phyloP scores from a whole-genome alignment of 1,140 invertebrate species.

The Kradibia gibbosae region DNA sequence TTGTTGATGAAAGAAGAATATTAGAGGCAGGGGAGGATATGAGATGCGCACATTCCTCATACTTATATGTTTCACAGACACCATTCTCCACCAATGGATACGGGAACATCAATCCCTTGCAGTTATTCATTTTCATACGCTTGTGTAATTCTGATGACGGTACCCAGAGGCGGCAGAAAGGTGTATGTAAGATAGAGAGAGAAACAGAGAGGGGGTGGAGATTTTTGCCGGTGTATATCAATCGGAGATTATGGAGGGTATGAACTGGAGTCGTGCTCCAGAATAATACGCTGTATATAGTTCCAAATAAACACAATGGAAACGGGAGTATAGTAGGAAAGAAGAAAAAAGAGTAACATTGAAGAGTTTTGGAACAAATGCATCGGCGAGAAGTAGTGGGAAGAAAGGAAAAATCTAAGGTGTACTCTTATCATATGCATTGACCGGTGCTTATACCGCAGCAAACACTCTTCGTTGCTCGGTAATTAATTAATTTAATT shows the following conservation, averaged over 20 bases:
- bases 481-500: slow-evolving; percentile 1
- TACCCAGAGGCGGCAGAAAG: background rate
- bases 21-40: background rate
- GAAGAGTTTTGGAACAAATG: background rate
- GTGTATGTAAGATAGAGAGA: background rate
- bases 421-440: slow-evolving; percentile 1
- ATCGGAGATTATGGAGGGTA: no score
- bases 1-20: background rate
- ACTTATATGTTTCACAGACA: background rate
- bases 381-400: background rate
- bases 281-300: slow-evolving; percentile 9
- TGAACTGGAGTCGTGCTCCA: slow-evolving; percentile 21
- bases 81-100: background rate
- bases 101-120: background rate
- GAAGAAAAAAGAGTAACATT: background rate
- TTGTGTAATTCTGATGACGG: slow-evolving; percentile 39
- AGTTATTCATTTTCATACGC: background rate
- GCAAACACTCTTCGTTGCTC: background rate
- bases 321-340: background rate
- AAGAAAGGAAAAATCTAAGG: background rate
- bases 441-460: no score
- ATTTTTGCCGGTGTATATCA: no score
- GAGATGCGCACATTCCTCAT: background rate
- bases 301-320: background rate
- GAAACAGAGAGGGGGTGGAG: background rate